Evolutionary conservation across 2,888 invertebrate genomes (phyloP).

Genomic region (Drosophila flavopinicola): DNA sequence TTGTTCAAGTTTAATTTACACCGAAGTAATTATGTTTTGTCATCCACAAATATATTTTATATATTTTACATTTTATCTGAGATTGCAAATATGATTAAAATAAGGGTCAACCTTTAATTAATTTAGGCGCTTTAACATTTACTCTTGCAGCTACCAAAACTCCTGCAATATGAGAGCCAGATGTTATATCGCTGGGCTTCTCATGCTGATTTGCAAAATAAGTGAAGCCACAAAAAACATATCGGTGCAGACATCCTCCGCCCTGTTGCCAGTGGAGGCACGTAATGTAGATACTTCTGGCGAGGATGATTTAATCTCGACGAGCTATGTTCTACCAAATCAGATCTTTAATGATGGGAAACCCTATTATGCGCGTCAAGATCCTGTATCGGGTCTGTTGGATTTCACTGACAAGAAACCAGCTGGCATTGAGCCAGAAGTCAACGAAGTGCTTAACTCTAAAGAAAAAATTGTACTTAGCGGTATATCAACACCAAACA

Average conservation of each 20-base stretch:
- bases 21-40: too few species aligned
- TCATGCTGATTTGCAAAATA: conserved; percentile 32
- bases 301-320: conserved; percentile 82
- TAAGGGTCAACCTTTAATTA: too few species aligned
- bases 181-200: conserved; percentile 34
- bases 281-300: conserved; percentile 72
- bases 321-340: conserved; percentile 85
- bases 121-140: background rate
- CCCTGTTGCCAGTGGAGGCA: conserved; percentile 80
- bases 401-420: conserved; percentile 87
- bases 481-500: conserved; percentile 86
- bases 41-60: too few species aligned
- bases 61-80: too few species aligned
- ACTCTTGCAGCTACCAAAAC: conserved; percentile 1
- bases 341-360: conserved; percentile 89
- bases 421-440: conserved; percentile 83
- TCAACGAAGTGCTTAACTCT: conserved; percentile 83
- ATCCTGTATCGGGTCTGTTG: conserved; percentile 88
- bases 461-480: conserved; percentile 87
- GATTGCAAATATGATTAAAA: too few species aligned
- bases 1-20: too few species aligned
- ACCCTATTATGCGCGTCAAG: conserved; percentile 89
- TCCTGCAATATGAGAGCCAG: conserved; percentile 43
- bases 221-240: conserved; percentile 5
- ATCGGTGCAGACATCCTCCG: conserved; percentile 63